These are phyloP conservation scores for Cirrhinus mrigala DNA, from an alignment of 2,797 vertebrate genomes.

Conservation along the genomic window DNA sequence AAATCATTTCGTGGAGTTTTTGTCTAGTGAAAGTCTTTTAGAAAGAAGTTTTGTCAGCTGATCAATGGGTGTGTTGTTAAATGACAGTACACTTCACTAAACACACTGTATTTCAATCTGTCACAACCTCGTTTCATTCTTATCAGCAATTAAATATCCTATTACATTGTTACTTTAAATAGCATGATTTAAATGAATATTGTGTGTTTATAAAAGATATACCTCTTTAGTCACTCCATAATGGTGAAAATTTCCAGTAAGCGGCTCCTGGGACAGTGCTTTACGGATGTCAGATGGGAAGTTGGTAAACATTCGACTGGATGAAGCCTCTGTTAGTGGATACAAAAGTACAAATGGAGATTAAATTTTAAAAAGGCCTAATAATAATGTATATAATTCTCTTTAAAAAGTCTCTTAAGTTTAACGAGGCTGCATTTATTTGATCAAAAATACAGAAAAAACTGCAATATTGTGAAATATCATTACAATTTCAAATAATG, in stretches of 20 bases:
- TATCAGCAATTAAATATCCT: too few species aligned
- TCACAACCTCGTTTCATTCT: not conserved
- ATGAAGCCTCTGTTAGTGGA: constrained; percentile 69
- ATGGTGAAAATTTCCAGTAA: constrained; percentile 84
- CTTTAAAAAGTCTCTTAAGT: too few species aligned
- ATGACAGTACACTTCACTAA: too few species aligned
- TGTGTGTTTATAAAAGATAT: not conserved
- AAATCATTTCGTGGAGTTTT: not conserved
- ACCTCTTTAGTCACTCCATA: constrained; percentile 79
- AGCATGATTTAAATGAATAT: constrained; percentile 37
- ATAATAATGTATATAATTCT: too few species aligned
- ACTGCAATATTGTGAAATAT: not conserved
- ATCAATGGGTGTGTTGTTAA: too few species aligned
- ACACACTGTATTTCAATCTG: not conserved
- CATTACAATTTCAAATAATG: not conserved
- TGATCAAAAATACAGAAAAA: not conserved
- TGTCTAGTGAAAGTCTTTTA: not conserved
- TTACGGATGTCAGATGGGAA: constrained; percentile 75
- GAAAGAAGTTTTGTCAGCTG: too few species aligned
- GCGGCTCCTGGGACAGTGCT: constrained; percentile 75
- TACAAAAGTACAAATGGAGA: not conserved
- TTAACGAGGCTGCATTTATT: not conserved
- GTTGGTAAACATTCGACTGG: constrained; percentile 77
- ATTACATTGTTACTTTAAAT: not conserved
- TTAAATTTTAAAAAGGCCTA: too few species aligned